Conservation (phyloP, 1,140 invertebrate genomes). For the Rhynchophorus ferrugineus region DNA sequence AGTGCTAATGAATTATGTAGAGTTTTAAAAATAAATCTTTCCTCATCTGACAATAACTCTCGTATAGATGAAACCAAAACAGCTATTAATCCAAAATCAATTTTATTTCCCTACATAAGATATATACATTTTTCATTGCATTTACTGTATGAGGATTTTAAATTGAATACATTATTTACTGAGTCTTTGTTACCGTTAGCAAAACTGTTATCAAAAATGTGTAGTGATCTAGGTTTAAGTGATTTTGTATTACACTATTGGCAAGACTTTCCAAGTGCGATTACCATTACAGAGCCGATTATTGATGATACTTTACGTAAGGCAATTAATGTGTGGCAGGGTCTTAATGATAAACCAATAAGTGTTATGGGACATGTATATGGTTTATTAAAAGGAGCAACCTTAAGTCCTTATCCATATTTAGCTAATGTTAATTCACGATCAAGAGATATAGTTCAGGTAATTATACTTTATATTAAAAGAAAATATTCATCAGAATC, state of each 20-base stretch:
- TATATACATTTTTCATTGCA: conserved; percentile 75
- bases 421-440: conserved; percentile 60
- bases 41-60: not conserved
- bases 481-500: not conserved
- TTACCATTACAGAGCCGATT: conserved; percentile 35
- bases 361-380: conserved; percentile 64
- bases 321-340: conserved; percentile 54
- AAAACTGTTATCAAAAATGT: conserved; percentile 67
- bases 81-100: conserved; percentile 43
- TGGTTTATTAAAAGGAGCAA: conserved; percentile 49
- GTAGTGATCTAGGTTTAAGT: conserved; percentile 65
- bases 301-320: conserved; percentile 47
- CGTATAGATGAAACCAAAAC: not conserved
- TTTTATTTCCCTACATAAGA: conserved; percentile 67
- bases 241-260: conserved; percentile 76
- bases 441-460: conserved; percentile 64
- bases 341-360: conserved; percentile 56
- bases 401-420: conserved; percentile 58
- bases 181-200: conserved; percentile 63
- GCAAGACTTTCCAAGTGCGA: conserved; percentile 66
- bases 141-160: conserved; percentile 85
- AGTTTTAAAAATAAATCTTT: conserved; percentile 2
- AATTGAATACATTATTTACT: conserved; percentile 65
- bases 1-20: conserved; percentile 5
- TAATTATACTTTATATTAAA: conserved; percentile 38